Evolutionary conservation across 2,113 vertebrate species (phyloP).

Genomic region (Desmodus rotundus): DNA sequence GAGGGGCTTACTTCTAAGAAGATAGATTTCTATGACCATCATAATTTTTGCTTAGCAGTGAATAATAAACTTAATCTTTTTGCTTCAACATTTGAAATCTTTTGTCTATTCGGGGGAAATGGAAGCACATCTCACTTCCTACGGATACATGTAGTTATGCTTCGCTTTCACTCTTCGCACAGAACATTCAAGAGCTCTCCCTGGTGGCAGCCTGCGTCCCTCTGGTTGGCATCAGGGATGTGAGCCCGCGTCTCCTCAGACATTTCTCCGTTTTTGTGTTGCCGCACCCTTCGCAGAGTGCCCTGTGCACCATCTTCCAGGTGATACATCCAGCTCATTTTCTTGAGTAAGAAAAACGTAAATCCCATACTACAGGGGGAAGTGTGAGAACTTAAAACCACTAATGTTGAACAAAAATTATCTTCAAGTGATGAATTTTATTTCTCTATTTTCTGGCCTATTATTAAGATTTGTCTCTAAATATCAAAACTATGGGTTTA

Average conservation of each 20-base stretch:
- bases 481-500: not conserved
- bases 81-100: not conserved
- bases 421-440: not conserved
- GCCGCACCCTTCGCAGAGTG: constrained; percentile 71
- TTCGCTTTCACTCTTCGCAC: not conserved
- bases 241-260: constrained; percentile 73
- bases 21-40: not conserved
- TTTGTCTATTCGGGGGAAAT: not conserved
- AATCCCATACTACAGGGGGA: not conserved
- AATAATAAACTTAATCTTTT: not conserved
- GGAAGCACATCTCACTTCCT: not conserved
- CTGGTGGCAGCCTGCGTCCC: constrained; percentile 70
- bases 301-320: constrained; percentile 72
- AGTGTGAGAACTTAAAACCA: not conserved
- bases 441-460: not conserved
- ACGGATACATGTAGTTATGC: not conserved
- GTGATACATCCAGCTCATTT: not conserved
- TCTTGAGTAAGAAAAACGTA: not conserved
- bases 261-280: constrained; percentile 74
- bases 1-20: not conserved
- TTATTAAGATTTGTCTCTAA: not conserved
- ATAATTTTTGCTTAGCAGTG: not conserved
- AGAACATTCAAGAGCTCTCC: constrained; percentile 73
- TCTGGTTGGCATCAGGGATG: constrained; percentile 2
- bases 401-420: not conserved